Percentiles rank a stretch among this genome's conserved stretches.
Conservation (phyloP, 2,797 vertebrate species). For the Mionectes olivaceus region DNA sequence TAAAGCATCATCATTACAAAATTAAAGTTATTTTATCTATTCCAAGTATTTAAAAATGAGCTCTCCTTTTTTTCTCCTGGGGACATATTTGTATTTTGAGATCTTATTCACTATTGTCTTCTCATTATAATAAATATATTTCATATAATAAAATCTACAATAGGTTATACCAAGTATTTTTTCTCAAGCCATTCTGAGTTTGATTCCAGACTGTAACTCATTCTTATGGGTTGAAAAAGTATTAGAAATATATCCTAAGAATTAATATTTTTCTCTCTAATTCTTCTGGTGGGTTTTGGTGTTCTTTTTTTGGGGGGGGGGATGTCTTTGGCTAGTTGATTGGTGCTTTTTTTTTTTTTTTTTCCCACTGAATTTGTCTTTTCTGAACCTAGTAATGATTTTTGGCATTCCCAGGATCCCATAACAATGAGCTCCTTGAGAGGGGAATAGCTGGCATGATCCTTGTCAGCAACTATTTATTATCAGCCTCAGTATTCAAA, state of each 20-base stretch:
- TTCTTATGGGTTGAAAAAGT: neutral
- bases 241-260: neutral
- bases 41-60: neutral
- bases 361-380: neutral
- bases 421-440: neutral
- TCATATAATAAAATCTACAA: neutral
- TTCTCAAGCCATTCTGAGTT: neutral
- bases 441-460: neutral
- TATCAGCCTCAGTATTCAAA: neutral
- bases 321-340: neutral
- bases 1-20: neutral
- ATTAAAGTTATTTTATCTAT: neutral
- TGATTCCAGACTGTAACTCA: neutral
- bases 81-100: neutral
- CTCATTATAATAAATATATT: neutral
- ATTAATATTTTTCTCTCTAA: neutral
- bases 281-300: fast-evolving
- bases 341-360: neutral
- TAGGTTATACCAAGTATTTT: neutral
- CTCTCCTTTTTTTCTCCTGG: neutral
- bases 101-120: neutral
- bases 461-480: constrained; percentile 1
- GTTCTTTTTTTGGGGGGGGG: fast-evolving
- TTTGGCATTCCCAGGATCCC: neutral
- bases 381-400: neutral